Conservation (phyloP, 2,888 invertebrate genomes). For the Sphaeridia pumilis region DNA sequence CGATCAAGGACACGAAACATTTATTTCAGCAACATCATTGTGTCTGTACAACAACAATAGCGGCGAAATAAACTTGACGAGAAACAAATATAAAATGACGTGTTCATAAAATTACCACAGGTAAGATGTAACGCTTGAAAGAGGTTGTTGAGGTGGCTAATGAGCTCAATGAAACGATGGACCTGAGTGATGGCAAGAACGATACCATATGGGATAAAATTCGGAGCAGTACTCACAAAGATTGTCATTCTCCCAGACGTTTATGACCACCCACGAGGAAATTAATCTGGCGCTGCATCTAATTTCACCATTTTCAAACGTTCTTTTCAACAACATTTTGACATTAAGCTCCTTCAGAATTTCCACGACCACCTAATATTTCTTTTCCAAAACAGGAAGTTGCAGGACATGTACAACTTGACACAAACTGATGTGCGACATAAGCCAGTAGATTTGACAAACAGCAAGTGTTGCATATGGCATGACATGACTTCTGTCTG, state of each 20-base stretch:
- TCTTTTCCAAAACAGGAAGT: not conserved
- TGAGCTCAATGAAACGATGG: too few relatives aligned
- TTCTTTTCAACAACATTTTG: too few relatives aligned
- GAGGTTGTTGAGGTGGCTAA: too few relatives aligned
- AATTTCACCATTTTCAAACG: too few relatives aligned
- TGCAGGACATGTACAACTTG: not conserved
- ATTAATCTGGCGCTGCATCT: not conserved
- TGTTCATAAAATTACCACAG: not conserved
- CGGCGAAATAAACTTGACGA: too few relatives aligned
- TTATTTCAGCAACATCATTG: too few relatives aligned
- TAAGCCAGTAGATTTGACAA: not conserved
- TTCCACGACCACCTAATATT: not conserved
- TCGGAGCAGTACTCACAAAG: not conserved
- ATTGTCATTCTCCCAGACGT: not conserved
- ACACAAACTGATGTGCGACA: not conserved
- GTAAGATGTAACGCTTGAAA: not conserved
- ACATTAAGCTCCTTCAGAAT: too few relatives aligned
- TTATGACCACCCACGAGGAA: slow-evolving; percentile 2
- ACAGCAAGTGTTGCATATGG: not conserved
- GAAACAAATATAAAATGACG: not conserved
- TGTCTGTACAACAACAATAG: too few relatives aligned
- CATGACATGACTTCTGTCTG: not conserved
- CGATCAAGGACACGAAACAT: too few relatives aligned
- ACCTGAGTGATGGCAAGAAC: too few relatives aligned
- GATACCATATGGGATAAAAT: not conserved